phyloP scores from a whole-genome alignment of 2,113 vertebrate genomes.

The Gavialis gangeticus region DNA sequence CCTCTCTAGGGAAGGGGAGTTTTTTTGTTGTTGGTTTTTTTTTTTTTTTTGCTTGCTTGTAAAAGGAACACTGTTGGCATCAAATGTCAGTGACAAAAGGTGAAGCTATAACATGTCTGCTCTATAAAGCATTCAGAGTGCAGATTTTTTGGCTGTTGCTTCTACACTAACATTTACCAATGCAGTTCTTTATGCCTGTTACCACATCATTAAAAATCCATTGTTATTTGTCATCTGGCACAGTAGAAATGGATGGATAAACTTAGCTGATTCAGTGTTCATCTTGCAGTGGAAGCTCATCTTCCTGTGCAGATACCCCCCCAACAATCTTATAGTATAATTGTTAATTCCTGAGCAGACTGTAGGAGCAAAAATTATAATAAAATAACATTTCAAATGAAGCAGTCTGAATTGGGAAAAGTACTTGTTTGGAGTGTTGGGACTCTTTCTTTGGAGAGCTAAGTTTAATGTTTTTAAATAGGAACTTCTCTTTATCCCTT shows the following conservation, averaged over 20 bases:
- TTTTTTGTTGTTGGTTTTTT: background rate
- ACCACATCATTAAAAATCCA: conserved; percentile 12
- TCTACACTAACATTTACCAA: background rate
- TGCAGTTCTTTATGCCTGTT: background rate
- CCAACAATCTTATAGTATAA: background rate
- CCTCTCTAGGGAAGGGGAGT: background rate
- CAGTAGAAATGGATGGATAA: background rate
- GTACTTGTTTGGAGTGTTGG: background rate
- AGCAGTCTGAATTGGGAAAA: background rate
- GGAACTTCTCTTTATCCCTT: background rate
- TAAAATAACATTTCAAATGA: background rate
- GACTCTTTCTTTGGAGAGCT: background rate
- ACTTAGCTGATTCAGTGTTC: background rate
- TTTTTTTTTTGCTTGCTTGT: too few relatives aligned
- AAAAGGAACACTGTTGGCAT: background rate
- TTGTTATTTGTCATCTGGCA: background rate
- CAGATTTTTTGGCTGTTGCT: background rate
- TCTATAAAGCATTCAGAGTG: background rate
- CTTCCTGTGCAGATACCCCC: background rate
- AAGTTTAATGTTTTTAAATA: background rate
- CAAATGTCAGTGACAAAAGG: background rate
- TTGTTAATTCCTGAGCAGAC: conserved; percentile 1
- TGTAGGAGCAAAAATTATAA: background rate
- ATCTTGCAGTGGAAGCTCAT: background rate
- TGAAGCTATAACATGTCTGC: background rate